A percentile compares a stretch with the other conserved stretches of the same genome.
phyloP scores from a whole-genome alignment of 2,888 invertebrate genomes.

The Caenorhabditis sp. region DNA sequence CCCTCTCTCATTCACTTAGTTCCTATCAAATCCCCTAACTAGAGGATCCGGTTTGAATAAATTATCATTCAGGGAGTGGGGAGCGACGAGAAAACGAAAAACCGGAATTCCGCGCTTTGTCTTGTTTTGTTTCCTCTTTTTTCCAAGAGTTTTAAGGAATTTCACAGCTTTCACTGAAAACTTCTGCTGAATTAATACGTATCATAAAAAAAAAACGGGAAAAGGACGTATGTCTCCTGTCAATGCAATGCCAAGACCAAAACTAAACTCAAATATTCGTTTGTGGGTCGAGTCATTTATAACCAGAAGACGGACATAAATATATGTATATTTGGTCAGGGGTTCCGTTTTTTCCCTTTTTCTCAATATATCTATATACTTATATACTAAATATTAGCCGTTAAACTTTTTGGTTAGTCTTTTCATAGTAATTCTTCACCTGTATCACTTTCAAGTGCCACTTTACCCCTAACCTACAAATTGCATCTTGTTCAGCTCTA shows the following conservation, averaged over 20 bases:
- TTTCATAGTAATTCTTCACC: not conserved
- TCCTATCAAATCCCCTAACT: slow-evolving; percentile 8
- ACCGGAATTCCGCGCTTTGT: not conserved
- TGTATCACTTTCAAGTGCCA: slow-evolving; percentile 3
- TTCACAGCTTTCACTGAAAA: too few relatives aligned
- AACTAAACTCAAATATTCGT: slow-evolving; percentile 7
- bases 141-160: too few relatives aligned
- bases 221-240: not conserved
- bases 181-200: too few relatives aligned
- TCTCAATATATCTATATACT: not conserved
- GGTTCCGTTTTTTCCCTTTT: slow-evolving; percentile 14
- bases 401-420: not conserved
- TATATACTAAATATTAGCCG: too few relatives aligned
- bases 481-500: not conserved
- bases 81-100: not conserved
- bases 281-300: slow-evolving; percentile 46
- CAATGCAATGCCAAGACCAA: too few relatives aligned
- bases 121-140: not conserved
- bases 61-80: slow-evolving; percentile 15
- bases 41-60: slow-evolving; percentile 50
- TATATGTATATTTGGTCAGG: slow-evolving; percentile 50
- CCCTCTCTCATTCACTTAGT: slow-evolving; percentile 44
- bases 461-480: not conserved
- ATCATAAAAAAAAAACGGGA: not conserved
- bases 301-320: slow-evolving; percentile 52